phyloP scores from a whole-genome alignment of 1,140 invertebrate species.

The Anastrepha ludens region DNA sequence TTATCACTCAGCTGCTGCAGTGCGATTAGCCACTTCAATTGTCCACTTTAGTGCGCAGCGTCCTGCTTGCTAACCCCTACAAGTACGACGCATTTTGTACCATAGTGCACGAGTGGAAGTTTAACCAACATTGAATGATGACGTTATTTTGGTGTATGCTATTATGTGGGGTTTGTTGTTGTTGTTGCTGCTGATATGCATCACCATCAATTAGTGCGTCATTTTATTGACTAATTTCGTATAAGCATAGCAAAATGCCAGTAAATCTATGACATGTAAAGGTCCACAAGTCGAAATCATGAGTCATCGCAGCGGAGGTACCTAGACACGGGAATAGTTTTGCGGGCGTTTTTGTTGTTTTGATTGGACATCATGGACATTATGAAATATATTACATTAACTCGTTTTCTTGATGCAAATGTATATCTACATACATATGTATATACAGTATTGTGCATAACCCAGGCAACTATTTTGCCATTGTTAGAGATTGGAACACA shows the following conservation, averaged over 20 bases:
- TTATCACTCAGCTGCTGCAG: slow-evolving; percentile 40
- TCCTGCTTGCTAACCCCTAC: not conserved
- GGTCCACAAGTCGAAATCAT: not conserved
- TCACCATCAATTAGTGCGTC: slow-evolving; percentile 49
- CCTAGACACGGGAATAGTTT: too few relatives aligned
- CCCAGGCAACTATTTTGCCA: too few relatives aligned
- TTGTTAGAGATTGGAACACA: too few relatives aligned
- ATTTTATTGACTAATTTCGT: slow-evolving; percentile 33
- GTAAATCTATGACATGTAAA: not conserved
- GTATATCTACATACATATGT: too few relatives aligned
- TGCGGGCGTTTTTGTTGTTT: too few relatives aligned
- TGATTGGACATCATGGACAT: not conserved
- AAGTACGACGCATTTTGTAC: not conserved
- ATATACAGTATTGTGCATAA: too few relatives aligned
- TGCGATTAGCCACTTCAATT: slow-evolving; percentile 20
- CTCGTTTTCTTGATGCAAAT: not conserved
- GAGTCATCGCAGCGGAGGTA: not conserved
- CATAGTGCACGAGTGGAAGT: not conserved
- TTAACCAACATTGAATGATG: not conserved
- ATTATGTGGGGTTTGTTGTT: slow-evolving; percentile 13
- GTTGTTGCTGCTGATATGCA: slow-evolving; percentile 40
- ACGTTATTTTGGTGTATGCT: slow-evolving; percentile 8
- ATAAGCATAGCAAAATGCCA: not conserved
- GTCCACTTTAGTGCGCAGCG: not conserved
- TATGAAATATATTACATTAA: not conserved